phyloP scores from a whole-genome alignment of 92 coral and sea anemone species.

The Paramuricea clavata region DNA sequence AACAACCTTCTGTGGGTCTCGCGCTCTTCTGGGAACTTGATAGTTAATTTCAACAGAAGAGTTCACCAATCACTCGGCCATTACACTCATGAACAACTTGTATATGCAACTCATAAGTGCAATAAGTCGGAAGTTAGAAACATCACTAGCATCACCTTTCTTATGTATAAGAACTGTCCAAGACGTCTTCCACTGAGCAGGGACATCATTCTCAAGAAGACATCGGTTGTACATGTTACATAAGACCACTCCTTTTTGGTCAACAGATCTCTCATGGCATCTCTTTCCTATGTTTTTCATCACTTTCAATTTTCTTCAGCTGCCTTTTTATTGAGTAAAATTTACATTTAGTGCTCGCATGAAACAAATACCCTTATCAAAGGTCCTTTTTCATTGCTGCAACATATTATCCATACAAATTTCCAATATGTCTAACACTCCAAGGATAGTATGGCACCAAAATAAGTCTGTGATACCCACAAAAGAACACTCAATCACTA shows the following conservation, averaged over 20 bases:
- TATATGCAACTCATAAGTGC: slow-evolving; percentile 25
- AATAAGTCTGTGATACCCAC: too few relatives aligned
- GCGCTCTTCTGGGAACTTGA: neutral
- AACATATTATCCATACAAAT: too few relatives aligned
- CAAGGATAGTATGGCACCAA: too few relatives aligned
- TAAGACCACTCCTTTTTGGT: neutral
- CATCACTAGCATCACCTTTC: neutral
- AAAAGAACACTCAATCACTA: too few relatives aligned
- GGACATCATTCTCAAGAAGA: neutral
- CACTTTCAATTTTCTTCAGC: neutral
- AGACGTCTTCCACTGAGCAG: neutral
- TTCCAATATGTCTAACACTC: too few relatives aligned
- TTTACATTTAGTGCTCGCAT: too few relatives aligned
- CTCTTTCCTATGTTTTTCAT: too few relatives aligned
- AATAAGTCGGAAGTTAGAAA: slow-evolving; percentile 21
- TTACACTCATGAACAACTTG: slow-evolving; percentile 6
- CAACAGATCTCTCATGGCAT: neutral
- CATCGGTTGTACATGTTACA: neutral
- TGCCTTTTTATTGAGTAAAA: too few relatives aligned
- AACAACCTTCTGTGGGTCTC: slow-evolving; percentile 23
- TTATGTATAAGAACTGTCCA: neutral
- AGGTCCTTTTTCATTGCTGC: too few relatives aligned
- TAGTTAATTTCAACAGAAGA: neutral
- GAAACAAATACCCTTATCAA: too few relatives aligned
- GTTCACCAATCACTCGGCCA: neutral